phyloP scores from a whole-genome alignment of 2,888 invertebrate genomes.

The Erebia palarica region DNA sequence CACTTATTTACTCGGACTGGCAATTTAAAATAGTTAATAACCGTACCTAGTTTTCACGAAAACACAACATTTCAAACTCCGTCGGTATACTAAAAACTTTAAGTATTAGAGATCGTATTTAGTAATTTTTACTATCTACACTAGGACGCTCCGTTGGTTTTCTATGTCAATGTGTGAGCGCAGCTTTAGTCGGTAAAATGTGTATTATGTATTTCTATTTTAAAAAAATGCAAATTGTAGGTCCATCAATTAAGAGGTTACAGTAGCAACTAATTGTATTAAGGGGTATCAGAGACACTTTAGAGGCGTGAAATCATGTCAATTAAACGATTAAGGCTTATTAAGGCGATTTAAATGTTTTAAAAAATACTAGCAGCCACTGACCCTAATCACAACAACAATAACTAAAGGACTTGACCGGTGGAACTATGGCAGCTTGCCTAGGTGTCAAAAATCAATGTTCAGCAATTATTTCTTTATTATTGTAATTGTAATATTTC shows the following conservation, averaged over 20 bases:
- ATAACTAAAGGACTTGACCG: too few relatives aligned
- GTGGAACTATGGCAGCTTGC: too few relatives aligned
- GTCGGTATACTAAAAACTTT: slow-evolving; percentile 4
- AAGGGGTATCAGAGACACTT: slow-evolving; percentile 39
- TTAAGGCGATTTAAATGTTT: too few relatives aligned
- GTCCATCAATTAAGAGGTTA: slow-evolving; percentile 27
- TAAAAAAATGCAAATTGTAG: slow-evolving; percentile 11
- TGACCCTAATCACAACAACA: neutral
- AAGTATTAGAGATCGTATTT: slow-evolving; percentile 8
- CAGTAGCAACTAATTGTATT: slow-evolving; percentile 28
- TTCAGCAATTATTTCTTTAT: too few relatives aligned
- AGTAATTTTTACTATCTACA: slow-evolving; percentile 22
- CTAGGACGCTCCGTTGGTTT: slow-evolving; percentile 25
- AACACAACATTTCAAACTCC: slow-evolving; percentile 11
- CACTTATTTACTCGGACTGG: neutral
- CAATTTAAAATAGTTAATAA: neutral
- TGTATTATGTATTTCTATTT: neutral
- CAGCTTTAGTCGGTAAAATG: neutral
- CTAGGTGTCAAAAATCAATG: too few relatives aligned
- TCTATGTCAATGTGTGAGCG: slow-evolving; percentile 26
- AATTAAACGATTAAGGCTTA: slow-evolving; percentile 38
- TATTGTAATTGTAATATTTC: too few relatives aligned
- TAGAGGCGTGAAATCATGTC: slow-evolving; percentile 42
- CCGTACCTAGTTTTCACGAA: neutral
- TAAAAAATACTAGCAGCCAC: neutral